These are phyloP conservation scores for Serrognathus titanus DNA, from an alignment of 2,888 invertebrate species.

Conservation along the genomic window DNA sequence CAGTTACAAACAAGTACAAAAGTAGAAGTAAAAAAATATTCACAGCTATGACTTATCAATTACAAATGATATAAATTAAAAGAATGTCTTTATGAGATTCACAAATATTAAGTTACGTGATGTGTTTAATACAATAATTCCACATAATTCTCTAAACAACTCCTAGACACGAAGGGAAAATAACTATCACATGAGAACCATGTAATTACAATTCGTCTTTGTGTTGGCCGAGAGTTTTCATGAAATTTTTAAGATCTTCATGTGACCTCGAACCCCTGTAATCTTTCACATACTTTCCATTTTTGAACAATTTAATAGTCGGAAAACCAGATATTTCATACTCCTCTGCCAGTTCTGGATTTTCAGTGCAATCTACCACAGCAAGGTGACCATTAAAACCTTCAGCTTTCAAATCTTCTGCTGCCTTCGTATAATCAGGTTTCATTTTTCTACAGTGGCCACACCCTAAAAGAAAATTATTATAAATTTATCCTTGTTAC, in stretches of 20 bases:
- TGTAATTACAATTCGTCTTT: not conserved
- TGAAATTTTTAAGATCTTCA: constrained; percentile 57
- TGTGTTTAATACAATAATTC: too few relatives aligned
- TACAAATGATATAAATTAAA: too few relatives aligned
- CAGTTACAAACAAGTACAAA: too few relatives aligned
- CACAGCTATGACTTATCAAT: too few relatives aligned
- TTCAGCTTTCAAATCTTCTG: constrained; percentile 50
- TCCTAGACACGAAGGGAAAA: not conserved
- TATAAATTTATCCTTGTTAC: not conserved
- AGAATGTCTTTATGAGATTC: too few relatives aligned
- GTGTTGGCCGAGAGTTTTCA: constrained; percentile 30
- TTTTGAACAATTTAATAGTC: constrained; percentile 61
- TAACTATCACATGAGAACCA: not conserved
- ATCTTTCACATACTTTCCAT: constrained; percentile 53
- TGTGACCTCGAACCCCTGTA: constrained; percentile 57
- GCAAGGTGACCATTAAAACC: constrained; percentile 47
- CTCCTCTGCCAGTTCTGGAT: constrained; percentile 56
- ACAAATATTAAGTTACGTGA: too few relatives aligned
- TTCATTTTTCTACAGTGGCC: constrained; percentile 68
- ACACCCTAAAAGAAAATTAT: constrained; percentile 58
- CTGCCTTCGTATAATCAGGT: constrained; percentile 61
- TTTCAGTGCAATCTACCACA: constrained; percentile 66
- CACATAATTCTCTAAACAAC: not conserved
- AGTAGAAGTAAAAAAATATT: too few relatives aligned
- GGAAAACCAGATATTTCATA: constrained; percentile 65